Evolutionary conservation across 1,140 invertebrate genomes (phyloP), one percentile per base, ranked within the genome.

Genomic region (Cydia amplana): DNA sequence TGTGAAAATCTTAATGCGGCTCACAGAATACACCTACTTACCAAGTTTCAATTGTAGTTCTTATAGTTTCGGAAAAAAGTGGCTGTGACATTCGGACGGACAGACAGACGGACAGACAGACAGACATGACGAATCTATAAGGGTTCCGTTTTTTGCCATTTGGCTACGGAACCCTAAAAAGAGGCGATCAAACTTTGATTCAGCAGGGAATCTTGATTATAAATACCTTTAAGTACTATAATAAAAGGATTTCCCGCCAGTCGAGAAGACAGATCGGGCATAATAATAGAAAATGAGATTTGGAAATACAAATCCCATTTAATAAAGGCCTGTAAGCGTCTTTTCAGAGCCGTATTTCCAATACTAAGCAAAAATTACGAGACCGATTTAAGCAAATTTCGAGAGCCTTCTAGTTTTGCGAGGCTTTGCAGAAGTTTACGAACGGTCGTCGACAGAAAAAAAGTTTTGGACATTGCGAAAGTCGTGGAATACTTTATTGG

Each of bases 261-360:
- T 64, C 63, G 25, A 25, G 28, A 67, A 36, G 65, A 70, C 65
- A 43, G 32, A 70, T 70, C 65, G 65, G 65, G 1, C 65, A 18
- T 43, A 70, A 70, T 70, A 70, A 70, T 70, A 70, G 65, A 70
- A 60, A 70, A 70, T 40, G 65, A 70, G 36, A 70, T 70, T 70
- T 70, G 65, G 36, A 43, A 60, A 43, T 43, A 70, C 28, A 70
- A 70, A 70, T 40, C 32, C 65, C 65, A 40, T 70, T 70, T 70
- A 70, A 70, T 70, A 40, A 67, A 32, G 16, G 28, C 64, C 64
- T 16, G 36, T 67, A 67, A 43, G 23, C 65, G 65, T 70, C 65
- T 40, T 70, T 70, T 70, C 16, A 70, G n/a, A 67, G 64, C 28
- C 25, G 14, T 28, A 70, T 70, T 40, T 40, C 65, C 65, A 36